Evolutionary conservation across 2,797 vertebrate species (phyloP), one percentile per base, ranked within the genome.

Genomic region (Euthynnus affinis): DNA sequence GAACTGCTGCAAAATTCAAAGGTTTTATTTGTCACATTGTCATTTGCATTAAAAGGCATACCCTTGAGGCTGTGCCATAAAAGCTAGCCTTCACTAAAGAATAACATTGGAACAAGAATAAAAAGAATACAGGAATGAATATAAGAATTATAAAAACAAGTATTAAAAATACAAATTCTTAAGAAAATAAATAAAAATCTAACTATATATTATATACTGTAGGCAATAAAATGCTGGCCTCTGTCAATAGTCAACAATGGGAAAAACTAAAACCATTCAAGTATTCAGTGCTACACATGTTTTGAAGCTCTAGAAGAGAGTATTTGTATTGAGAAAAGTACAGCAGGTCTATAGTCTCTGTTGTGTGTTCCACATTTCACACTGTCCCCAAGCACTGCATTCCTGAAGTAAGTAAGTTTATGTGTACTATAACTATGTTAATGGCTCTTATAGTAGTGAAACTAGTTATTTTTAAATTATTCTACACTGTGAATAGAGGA

Each of bases 301-400:
- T 42, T 51, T 18, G 1, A 60, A 2, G 58, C 2, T 0, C 22
- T 7, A 17, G 5, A 34, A 75, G 8, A 42, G n/a, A 9, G 57
- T 62, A 40, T 55, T 44, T 69, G 2, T 59, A n/a, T 42, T 56
- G n/a, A 34, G 22, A 23, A 62, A 61, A 42, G 63, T 42, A 63
- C 17, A 20, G n/a, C n/a, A n/a, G n/a, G 46, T 20, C 20, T 17
- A 17, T 48, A 46, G 42, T 14, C 42, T 46, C 42, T 46, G 42
- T 3, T 40, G 46, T 48, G 46, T 48, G 46, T 48, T 48, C 18
- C 1, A 46, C 13, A 12, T 17, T 17, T 3, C 7, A 48, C 17
- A 20, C 17, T 42, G 32, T 61, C 48, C 6, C 6, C 0, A 29
- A 44, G 37, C 17, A 61, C 6, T 27, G 3, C 25, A 20, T 51